Evolutionary conservation across 2,113 vertebrate genomes (phyloP), one percentile per base, ranked within the genome.

Genomic region (Pseudorhombus dupliciocellatus): DNA sequence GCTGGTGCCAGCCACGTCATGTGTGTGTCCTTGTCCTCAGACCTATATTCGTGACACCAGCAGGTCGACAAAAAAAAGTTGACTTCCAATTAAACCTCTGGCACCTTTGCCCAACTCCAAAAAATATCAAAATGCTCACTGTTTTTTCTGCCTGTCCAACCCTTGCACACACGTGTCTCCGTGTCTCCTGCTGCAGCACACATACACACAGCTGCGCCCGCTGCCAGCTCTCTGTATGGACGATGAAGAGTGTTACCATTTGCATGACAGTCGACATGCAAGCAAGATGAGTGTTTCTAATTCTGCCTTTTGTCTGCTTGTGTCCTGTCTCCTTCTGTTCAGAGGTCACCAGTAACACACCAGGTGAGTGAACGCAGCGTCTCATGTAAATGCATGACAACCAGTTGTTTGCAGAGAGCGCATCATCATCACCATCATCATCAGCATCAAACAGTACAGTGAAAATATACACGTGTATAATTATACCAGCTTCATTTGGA

Each of bases 221-320:
- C 52, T 63, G 57, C 83, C 77, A 31, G 75, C 84, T 79, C 59
- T 84, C 59, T 94, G 93, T 84, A 94, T 94, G 93, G 70, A 67
- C 53, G 8, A 54, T 69, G 25, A 83, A 48, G 80, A 77, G 88
- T 92, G 77, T 63, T 12, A 64, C 44, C 40, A 80, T 88, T 93
- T 94, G 94, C 93, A 94, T 95, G 92, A 86, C 64, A 75, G 51
- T 57, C 91, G 94, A 94, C 97, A 98, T 99, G 96, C 92, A 95
- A 94, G 81, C 75, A 68, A 88, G 66, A 89, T 88, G 95, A 94
- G 93, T 92, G 92, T 81, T 70, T 85, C 77, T 89, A 86, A 90
- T 79, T n/a, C 68, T 84, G 51, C 1, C 30, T 88, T 88, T 72
- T 84, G 44, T 85, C 63, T 90, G 62, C 79, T 68, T 84, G 16